Base-by-base conservation (phyloP, 2,797 vertebrate genomes). In the Spondyliosoma cantharus region DNA sequence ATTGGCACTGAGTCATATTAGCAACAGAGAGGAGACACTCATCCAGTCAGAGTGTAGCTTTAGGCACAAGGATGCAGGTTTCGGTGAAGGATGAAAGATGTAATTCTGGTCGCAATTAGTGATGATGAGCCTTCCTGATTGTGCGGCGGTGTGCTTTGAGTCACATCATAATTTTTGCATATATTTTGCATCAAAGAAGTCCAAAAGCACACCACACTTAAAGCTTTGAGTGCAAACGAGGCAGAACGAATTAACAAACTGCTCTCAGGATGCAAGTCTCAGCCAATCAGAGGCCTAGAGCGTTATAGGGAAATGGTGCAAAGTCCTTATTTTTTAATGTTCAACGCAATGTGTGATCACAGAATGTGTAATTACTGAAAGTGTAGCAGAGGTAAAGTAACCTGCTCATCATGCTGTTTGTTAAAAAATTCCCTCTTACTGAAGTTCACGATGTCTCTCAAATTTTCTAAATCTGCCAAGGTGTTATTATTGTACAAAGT, bases 51-150 rank as follows among this genome's bases (percentile, higher is more conserved):
- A 42, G 17, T 43, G 14, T 13, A 8, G 52, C 29, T 54, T 60
- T 7, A 64, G n/a, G 49, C n/a, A 6, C 17, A 52, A 25, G 11
- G n/a, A 22, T 4, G 48, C n/a, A 29, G 19, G 13, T 66, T 71
- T 8, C 27, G 49, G 27, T 19, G 27, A 14, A 19, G 63, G 63
- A 27, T 57, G 43, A 77, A 77, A 69, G 22, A 45, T 15, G 15
- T 46, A 24, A 43, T 80, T 78, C 48, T 16, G 3, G 4, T 63
- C 20, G 9, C 27, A 73, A 73, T 79, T 74, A 80, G 46, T 6
- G 24, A 24, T 27, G 53, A 71, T 27, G 54, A 74, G 46, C 16
- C 59, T 2, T 7, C 17, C 17, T 57, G 71, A 63, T 19, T 74
- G 29, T 24, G 52, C 43, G 4, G 20, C 12, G 13, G 59, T 27